A percentile compares a stretch with the other conserved stretches of the same genome.
These are phyloP conservation scores for Troides oblongomaculatus DNA, from an alignment of 2,888 invertebrate species.

Conservation along the genomic window DNA sequence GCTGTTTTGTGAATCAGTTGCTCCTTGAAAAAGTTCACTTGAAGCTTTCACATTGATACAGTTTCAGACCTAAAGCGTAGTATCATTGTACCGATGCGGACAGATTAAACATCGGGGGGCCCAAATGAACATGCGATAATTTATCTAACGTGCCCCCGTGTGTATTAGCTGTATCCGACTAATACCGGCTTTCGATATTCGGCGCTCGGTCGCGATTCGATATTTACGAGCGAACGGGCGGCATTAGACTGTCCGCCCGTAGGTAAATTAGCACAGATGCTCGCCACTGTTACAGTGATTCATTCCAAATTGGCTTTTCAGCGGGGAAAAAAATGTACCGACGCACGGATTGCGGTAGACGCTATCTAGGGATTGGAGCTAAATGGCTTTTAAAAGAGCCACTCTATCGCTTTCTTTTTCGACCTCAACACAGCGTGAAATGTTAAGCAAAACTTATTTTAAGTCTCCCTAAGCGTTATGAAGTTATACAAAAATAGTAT, in stretches of 20 bases:
- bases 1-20: neutral
- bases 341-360: slow-evolving; percentile 60
- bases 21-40: neutral
- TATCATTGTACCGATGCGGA: slow-evolving; percentile 61
- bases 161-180: slow-evolving; percentile 80
- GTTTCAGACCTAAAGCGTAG: slow-evolving; percentile 56
- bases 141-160: slow-evolving; percentile 76
- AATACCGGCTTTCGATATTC: slow-evolving; percentile 80
- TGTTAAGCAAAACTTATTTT: neutral
- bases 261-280: slow-evolving; percentile 81
- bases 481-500: neutral
- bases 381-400: slow-evolving; percentile 73
- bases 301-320: slow-evolving; percentile 80
- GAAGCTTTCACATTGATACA: slow-evolving; percentile 11
- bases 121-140: slow-evolving; percentile 79
- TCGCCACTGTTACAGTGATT: slow-evolving; percentile 78
- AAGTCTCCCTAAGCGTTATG: neutral
- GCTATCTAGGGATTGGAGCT: slow-evolving; percentile 65
- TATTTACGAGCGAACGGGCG: slow-evolving; percentile 76
- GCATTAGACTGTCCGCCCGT: slow-evolving; percentile 80
- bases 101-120: slow-evolving; percentile 78
- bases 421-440: slow-evolving; percentile 35
- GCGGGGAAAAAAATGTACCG: slow-evolving; percentile 63
- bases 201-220: slow-evolving; percentile 75
- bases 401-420: slow-evolving; percentile 54